Evolutionary conservation across 64 coral and sea anemone species (phyloP).

Genomic region (Pachyseris speciosa): DNA sequence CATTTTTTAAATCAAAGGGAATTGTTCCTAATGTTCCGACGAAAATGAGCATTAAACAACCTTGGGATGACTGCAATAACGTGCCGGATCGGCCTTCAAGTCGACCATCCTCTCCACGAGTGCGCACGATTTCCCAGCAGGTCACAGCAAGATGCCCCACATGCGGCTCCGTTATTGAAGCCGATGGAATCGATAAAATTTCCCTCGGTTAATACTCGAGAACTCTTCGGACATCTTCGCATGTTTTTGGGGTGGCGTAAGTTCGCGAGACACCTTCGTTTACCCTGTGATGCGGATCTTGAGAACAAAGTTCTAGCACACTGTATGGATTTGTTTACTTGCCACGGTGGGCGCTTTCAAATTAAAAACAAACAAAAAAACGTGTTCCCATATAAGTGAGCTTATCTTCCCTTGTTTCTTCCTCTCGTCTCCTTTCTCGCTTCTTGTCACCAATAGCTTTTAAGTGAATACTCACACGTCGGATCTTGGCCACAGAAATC

Average conservation of each 20-base stretch:
- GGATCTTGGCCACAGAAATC: too few species aligned
- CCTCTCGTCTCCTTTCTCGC: too few species aligned
- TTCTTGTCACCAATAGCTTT: too few species aligned
- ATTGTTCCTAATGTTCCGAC: slow-evolving; percentile 84
- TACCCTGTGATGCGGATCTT: neutral
- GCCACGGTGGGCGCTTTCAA: neutral
- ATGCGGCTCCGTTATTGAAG: slow-evolving; percentile 82
- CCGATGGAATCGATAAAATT: neutral
- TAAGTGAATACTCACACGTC: too few species aligned
- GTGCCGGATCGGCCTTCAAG: neutral
- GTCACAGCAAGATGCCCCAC: slow-evolving; percentile 78
- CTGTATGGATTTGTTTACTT: neutral
- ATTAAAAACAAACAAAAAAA: too few species aligned
- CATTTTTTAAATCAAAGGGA: slow-evolving; percentile 75
- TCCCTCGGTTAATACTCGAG: neutral
- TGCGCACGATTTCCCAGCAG: slow-evolving; percentile 45
- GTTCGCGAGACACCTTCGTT: neutral
- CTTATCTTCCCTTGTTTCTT: too few species aligned
- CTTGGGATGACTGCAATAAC: slow-evolving; percentile 66
- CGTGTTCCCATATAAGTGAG: too few species aligned
- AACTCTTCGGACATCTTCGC: neutral
- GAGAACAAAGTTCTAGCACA: neutral
- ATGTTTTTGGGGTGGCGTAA: neutral
- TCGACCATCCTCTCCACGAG: slow-evolving; percentile 66
- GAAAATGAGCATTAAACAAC: slow-evolving; percentile 13